Evolutionary conservation across 1,140 invertebrate genomes (phyloP), one percentile per base, ranked within the genome.

Genomic region (Venustaconcha ellipsiformis): DNA sequence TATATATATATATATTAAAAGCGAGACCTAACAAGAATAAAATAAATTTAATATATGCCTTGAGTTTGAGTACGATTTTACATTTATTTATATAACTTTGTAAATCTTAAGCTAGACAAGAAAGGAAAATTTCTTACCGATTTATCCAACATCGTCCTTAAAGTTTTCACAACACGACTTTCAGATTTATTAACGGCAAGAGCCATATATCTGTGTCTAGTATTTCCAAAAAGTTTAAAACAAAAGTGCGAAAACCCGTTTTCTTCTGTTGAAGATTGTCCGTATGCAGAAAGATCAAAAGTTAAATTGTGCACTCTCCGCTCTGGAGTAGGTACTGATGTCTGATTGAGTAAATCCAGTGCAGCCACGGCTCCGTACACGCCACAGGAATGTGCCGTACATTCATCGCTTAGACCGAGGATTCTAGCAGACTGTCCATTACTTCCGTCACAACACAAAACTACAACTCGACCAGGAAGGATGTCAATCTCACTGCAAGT

Each of bases 191-290:
- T 83, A 48, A 87, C 84, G 14, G 81, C 79, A 64, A 89, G 74
- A 14, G 85, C 76, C 78, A 89, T 82, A 79, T 83, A 88, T 60
- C 88, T 79, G 63, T 85, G 76, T 55, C 84, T 76, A 60, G 81
- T 83, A 56, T 84, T 87, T 59, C 88, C 88, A 77, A 88, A 89
- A 60, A 89, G 83, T 72, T 89, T 89, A 69, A 88, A 76, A 71
- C 81, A 83, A 76, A 89, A 89, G n/a, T 84, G 81, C 14, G 84
- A 69, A 26, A 78, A 67, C 12, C 83, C 82, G 23, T 84, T 76
- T 55, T 80, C 78, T 55, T 84, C 82, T 4, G 74, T 62, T 20
- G 71, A 58, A 58, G 84, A 81, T 14, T 78, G 37, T 8, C 82
- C 85, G 71, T 87, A 88, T 20, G 86, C 86, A 55, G 87, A 82